Evolutionary conservation across 2,113 vertebrate species (phyloP).

Genomic region (Proteles cristata): DNA sequence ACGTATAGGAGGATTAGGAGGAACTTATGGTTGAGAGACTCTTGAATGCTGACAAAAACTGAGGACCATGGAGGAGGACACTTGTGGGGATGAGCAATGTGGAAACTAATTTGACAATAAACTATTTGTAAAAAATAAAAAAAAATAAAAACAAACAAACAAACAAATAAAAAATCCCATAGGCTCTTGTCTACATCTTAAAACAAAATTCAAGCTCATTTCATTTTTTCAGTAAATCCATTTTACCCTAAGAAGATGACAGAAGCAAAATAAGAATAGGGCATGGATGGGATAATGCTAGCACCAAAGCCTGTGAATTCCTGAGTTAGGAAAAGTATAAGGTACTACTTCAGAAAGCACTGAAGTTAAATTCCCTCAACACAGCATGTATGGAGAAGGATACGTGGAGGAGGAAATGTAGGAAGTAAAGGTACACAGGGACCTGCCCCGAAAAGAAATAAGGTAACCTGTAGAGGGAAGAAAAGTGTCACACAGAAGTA

Average conservation of each 20-base stretch:
- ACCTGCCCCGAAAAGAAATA: neutral
- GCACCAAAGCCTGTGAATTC: neutral
- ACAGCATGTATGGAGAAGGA: neutral
- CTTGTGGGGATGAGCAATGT: too few species aligned
- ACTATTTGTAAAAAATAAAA: too few species aligned
- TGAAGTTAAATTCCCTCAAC: neutral
- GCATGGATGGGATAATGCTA: neutral
- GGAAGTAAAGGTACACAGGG: neutral
- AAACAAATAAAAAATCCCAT: neutral
- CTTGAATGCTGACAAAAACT: too few species aligned
- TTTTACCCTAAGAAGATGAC: neutral
- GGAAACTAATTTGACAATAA: too few species aligned
- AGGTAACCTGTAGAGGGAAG: neutral
- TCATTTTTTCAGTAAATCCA: neutral
- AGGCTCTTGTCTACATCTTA: neutral
- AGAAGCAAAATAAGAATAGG: neutral
- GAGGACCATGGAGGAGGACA: too few species aligned
- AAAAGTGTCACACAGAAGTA: neutral
- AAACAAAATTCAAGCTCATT: constrained; percentile 51
- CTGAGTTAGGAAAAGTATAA: neutral
- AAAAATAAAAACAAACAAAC: too few species aligned
- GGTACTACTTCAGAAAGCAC: neutral
- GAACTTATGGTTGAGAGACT: too few species aligned
- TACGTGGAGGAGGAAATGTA: neutral
- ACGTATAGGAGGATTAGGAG: too few species aligned